A percentile compares a stretch with the other conserved stretches of the same genome.
These are phyloP conservation scores for Tigriopus japonicus DNA, from an alignment of 1,140 invertebrate species.

Conservation along the genomic window DNA sequence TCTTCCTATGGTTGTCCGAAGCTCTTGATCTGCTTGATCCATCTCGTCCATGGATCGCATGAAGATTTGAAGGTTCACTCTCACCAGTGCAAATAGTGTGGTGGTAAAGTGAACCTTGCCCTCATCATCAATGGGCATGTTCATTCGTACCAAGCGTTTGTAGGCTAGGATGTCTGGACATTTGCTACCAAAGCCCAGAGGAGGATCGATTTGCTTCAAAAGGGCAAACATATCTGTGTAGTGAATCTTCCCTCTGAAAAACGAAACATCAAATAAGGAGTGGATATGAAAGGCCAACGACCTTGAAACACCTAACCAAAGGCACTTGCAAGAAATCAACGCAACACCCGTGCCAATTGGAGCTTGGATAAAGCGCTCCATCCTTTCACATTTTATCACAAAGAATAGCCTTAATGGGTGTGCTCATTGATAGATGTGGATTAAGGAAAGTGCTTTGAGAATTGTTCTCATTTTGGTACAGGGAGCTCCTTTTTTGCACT, in stretches of 20 bases:
- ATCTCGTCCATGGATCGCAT: conserved; percentile 16
- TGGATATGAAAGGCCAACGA: too few relatives aligned
- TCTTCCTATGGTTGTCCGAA: conserved; percentile 3
- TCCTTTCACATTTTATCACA: too few relatives aligned
- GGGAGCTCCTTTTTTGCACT: too few relatives aligned
- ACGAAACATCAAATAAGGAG: conserved; percentile 26
- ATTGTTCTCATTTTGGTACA: too few relatives aligned
- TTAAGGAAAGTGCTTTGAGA: too few relatives aligned
- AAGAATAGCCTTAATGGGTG: too few relatives aligned
- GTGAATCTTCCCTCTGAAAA: conserved; percentile 35
- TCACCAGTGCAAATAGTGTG: conserved; percentile 30
- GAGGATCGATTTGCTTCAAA: conserved; percentile 40
- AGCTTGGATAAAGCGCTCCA: too few relatives aligned
- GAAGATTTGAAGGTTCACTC: conserved; percentile 15
- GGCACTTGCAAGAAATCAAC: too few relatives aligned
- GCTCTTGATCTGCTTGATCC: conserved; percentile 16
- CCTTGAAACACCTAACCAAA: too few relatives aligned
- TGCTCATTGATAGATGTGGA: too few relatives aligned
- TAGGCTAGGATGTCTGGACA: conserved; percentile 41
- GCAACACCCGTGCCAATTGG: too few relatives aligned
- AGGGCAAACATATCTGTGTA: conserved; percentile 45
- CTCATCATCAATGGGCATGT: conserved; percentile 38
- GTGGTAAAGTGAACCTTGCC: conserved; percentile 41
- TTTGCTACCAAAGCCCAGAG: conserved; percentile 41
- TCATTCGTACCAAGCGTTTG: conserved; percentile 38